These are phyloP conservation scores for Channallabes apus DNA, from an alignment of 2,797 vertebrate genomes.

Conservation along the genomic window DNA sequence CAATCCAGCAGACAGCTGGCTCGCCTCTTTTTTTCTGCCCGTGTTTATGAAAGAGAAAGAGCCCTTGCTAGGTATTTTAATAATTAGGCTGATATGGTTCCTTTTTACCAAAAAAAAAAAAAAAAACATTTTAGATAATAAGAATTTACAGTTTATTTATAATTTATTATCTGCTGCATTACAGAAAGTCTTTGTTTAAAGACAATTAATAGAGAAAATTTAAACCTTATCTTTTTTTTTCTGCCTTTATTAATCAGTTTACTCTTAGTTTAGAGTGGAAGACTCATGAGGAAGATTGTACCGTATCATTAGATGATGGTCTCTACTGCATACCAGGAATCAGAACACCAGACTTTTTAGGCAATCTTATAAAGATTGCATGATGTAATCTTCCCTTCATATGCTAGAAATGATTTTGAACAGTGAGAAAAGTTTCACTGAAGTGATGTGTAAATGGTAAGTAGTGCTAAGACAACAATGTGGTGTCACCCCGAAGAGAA, in stretches of 20 bases:
- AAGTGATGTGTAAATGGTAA: not conserved
- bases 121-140: too few species aligned
- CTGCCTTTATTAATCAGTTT: not conserved
- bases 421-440: not conserved
- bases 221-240: not conserved
- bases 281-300: not conserved
- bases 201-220: not conserved
- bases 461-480: not conserved
- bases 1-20: slow-evolving; percentile 42
- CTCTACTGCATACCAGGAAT: not conserved
- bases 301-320: not conserved
- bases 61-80: slow-evolving; percentile 5
- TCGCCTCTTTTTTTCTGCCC: not conserved
- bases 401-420: too few species aligned
- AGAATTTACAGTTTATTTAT: not conserved
- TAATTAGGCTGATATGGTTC: not conserved
- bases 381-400: too few species aligned
- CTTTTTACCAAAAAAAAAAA: not conserved
- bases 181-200: not conserved
- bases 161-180: not conserved
- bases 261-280: not conserved
- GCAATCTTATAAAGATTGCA: not conserved
- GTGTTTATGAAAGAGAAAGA: slow-evolving; percentile 2
- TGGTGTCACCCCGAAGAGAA: not conserved
- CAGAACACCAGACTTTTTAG: not conserved